Evolutionary conservation across 2,888 invertebrate genomes (phyloP).

Genomic region (Drosophila paramelanica): DNA sequence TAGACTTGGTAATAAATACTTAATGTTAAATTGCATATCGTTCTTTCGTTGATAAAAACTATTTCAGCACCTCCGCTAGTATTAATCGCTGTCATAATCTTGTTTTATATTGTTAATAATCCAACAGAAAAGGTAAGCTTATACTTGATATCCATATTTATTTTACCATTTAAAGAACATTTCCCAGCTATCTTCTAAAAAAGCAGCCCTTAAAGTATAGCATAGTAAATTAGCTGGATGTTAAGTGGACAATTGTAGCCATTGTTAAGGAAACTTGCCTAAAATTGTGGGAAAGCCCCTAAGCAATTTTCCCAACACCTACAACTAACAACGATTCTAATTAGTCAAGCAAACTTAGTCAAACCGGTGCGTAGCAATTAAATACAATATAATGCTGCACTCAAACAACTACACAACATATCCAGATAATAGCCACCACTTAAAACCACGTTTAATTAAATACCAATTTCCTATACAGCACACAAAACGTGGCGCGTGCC

Average conservation of each 20-base stretch:
- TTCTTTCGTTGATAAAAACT: too few relatives aligned
- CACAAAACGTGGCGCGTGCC: slow-evolving; percentile 37
- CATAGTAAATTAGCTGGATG: slow-evolving; percentile 54
- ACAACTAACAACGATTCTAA: slow-evolving; percentile 14
- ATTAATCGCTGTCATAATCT: background rate
- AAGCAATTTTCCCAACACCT: slow-evolving; percentile 26
- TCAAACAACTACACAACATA: background rate
- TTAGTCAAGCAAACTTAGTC: slow-evolving; percentile 11
- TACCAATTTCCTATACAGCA: slow-evolving; percentile 17
- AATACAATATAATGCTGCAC: background rate
- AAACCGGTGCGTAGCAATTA: background rate
- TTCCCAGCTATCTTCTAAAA: slow-evolving; percentile 28
- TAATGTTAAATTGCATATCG: too few relatives aligned
- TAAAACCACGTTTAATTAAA: slow-evolving; percentile 23
- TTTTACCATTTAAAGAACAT: slow-evolving; percentile 1
- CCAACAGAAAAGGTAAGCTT: background rate
- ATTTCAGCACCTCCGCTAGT: background rate
- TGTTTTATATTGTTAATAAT: background rate
- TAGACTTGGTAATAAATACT: too few relatives aligned
- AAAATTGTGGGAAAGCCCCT: slow-evolving; percentile 25
- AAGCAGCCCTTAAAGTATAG: slow-evolving; percentile 11
- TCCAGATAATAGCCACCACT: background rate
- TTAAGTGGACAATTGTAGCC: slow-evolving; percentile 64
- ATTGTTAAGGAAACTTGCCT: slow-evolving; percentile 27
- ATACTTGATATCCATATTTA: background rate